Conservation (phyloP, 2,797 vertebrate species). For the Menidia menidia region DNA sequence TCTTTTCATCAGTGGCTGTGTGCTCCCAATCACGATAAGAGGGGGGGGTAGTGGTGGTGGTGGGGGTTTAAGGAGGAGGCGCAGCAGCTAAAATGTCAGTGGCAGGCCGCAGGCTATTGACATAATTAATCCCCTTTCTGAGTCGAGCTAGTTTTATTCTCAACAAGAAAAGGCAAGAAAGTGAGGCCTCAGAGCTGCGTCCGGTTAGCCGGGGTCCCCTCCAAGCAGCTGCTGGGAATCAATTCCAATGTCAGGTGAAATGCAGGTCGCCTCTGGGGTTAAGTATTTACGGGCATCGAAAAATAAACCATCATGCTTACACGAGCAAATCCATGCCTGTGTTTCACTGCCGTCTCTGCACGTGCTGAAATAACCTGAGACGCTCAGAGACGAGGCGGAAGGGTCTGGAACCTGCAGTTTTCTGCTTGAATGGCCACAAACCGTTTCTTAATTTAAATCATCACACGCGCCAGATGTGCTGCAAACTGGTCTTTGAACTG, state of each 20-base stretch:
- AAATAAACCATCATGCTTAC: conserved; percentile 4
- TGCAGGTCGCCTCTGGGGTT: conserved; percentile 21
- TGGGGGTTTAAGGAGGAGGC: conserved; percentile 11
- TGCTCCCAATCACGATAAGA: conserved; percentile 26
- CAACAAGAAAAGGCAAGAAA: conserved; percentile 35
- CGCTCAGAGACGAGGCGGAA: not conserved
- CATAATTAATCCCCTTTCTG: conserved; percentile 43
- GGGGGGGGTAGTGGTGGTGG: not conserved
- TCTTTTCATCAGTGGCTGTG: conserved; percentile 55
- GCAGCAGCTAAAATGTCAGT: conserved; percentile 52
- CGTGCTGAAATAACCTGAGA: not conserved
- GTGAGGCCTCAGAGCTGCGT: conserved; percentile 48
- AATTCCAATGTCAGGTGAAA: conserved; percentile 37
- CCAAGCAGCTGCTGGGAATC: conserved; percentile 56
- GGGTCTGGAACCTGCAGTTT: not conserved
- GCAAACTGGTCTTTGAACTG: no score
- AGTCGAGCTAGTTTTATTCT: conserved; percentile 36
- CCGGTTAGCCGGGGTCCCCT: conserved; percentile 37
- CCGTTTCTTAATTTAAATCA: no score
- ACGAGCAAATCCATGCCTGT: not conserved
- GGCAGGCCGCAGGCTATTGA: conserved; percentile 40
- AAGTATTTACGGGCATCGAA: not conserved
- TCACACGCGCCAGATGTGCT: no score
- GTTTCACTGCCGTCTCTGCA: not conserved
- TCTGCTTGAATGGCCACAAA: not conserved